These are phyloP conservation scores for Baronia brevicornis DNA, from an alignment of 2,888 invertebrate genomes.

Conservation along the genomic window DNA sequence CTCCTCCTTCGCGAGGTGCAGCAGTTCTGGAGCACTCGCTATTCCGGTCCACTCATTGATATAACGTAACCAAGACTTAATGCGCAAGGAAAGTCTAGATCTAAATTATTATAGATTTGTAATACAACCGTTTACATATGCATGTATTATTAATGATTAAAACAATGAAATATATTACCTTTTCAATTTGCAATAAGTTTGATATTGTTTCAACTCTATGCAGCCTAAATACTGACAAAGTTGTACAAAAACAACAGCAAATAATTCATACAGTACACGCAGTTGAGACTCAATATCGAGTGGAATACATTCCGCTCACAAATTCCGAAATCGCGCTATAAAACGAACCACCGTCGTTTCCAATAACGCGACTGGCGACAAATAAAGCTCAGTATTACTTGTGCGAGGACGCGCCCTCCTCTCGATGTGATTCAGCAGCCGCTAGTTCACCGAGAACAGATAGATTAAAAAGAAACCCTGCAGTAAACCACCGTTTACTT, in stretches of 20 bases:
- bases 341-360: constrained; percentile 25
- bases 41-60: too few relatives aligned
- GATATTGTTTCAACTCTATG: too few relatives aligned
- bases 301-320: constrained; percentile 34
- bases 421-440: constrained; percentile 1
- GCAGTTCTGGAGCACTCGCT: too few relatives aligned
- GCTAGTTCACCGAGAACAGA: constrained; percentile 4
- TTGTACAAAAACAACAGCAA: constrained; percentile 10
- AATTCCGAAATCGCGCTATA: constrained; percentile 35
- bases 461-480: constrained; percentile 10
- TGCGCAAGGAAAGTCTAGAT: too few relatives aligned
- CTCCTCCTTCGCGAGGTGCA: too few relatives aligned
- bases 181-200: too few relatives aligned
- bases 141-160: too few relatives aligned
- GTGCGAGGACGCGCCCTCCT: constrained; percentile 8
- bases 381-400: constrained; percentile 20
- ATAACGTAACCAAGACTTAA: too few relatives aligned
- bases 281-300: constrained; percentile 34
- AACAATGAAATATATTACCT: too few relatives aligned
- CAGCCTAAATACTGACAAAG: constrained; percentile 6
- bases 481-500: constrained; percentile 1
- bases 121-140: too few relatives aligned
- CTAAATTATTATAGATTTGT: too few relatives aligned
- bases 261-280: constrained; percentile 20
- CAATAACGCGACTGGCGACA: constrained; percentile 24